A percentile compares a stretch with the other conserved stretches of the same genome.
These are phyloP conservation scores for Tupaia tana DNA, from an alignment of 2,113 vertebrate genomes.

Conservation along the genomic window DNA sequence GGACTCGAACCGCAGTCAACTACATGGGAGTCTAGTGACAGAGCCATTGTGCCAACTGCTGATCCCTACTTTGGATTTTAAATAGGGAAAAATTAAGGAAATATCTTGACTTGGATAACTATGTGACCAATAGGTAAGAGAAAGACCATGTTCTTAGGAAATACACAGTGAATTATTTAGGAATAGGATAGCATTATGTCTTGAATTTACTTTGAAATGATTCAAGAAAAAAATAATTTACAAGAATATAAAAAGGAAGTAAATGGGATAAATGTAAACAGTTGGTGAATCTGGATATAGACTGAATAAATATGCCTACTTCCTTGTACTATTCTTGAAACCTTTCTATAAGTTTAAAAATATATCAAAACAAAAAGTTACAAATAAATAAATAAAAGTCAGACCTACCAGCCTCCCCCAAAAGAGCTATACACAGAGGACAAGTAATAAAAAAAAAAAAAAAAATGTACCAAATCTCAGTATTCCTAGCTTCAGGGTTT, in stretches of 20 bases:
- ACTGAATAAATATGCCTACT: not conserved
- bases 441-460: not conserved
- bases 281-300: not conserved
- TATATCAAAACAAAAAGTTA: conserved; percentile 10
- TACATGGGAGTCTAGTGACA: too few relatives aligned
- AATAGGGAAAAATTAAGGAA: not conserved
- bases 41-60: too few relatives aligned
- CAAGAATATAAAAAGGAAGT: not conserved
- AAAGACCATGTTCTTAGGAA: conserved; percentile 16
- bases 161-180: conserved; percentile 8
- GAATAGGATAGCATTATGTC: not conserved
- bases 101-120: not conserved
- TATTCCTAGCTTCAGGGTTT: not conserved
- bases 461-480: too few relatives aligned
- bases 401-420: not conserved
- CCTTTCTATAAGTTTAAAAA: conserved; percentile 30
- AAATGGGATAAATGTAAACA: not conserved
- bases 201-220: not conserved
- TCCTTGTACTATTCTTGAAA: not conserved
- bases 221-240: not conserved
- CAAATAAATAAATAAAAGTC: not conserved
- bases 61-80: not conserved
- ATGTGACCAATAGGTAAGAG: not conserved
- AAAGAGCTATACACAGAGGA: not conserved
- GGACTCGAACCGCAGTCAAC: too few relatives aligned